Conservation (phyloP, 1,140 invertebrate species). For the Cotesia glomerata region DNA sequence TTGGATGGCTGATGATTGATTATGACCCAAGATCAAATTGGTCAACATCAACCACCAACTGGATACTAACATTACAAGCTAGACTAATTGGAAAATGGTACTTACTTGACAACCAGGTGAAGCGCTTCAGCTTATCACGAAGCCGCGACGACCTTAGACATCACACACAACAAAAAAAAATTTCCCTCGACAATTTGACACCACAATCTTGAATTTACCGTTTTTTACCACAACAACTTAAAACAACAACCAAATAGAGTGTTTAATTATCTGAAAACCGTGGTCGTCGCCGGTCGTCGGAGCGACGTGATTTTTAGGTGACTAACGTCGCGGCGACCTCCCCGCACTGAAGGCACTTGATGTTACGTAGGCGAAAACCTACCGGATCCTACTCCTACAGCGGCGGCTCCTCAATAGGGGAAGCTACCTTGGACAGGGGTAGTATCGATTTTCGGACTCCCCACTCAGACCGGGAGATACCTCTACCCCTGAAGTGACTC, state of each 20-base stretch:
- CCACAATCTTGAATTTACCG: too few species aligned
- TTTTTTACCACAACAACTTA: not conserved
- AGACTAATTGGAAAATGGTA: not conserved
- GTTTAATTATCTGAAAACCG: not conserved
- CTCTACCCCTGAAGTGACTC: not conserved
- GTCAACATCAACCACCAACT: too few species aligned
- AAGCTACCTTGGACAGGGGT: conserved; percentile 38
- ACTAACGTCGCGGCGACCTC: conserved; percentile 58
- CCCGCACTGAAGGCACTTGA: conserved; percentile 55
- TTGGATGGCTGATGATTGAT: too few species aligned
- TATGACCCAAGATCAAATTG: too few species aligned
- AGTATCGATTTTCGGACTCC: conserved; percentile 54
- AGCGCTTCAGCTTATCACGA: not conserved
- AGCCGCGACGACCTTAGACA: not conserved
- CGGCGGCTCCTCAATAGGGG: conserved; percentile 22
- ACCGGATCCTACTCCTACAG: not conserved
- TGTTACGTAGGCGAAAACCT: conserved; percentile 13
- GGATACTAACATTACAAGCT: too few species aligned
- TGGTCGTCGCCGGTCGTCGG: conserved; percentile 45
- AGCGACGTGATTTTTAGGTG: conserved; percentile 50
- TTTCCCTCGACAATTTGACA: not conserved
- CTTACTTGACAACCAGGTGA: not conserved
- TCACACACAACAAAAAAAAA: not conserved
- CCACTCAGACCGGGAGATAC: conserved; percentile 46
- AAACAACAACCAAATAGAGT: not conserved